Conservation (phyloP, 1,140 invertebrate genomes). For the Diploscapter pachys region DNA sequence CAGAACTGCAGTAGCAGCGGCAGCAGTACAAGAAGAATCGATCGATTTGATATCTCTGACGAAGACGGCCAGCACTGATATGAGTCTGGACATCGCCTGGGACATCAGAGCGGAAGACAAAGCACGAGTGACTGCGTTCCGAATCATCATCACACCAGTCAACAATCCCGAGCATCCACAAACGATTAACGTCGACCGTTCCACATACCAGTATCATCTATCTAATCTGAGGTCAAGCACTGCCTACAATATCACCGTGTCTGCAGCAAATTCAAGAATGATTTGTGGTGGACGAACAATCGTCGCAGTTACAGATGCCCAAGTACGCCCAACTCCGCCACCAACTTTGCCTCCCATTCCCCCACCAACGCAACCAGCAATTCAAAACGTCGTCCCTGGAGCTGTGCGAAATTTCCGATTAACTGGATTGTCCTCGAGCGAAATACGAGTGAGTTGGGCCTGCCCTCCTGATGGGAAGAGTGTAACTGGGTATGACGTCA, state of each 20-base stretch:
- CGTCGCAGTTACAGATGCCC: conserved; percentile 54
- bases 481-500: conserved; percentile 57
- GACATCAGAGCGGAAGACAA: conserved; percentile 45
- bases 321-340: conserved; percentile 39
- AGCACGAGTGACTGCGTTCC: conserved; percentile 49
- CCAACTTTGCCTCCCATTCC: conserved; percentile 51
- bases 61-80: conserved; percentile 47
- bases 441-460: conserved; percentile 53
- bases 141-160: conserved; percentile 47
- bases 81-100: conserved; percentile 48
- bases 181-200: conserved; percentile 52
- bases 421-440: conserved; percentile 57
- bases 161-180: conserved; percentile 49
- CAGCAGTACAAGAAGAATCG: conserved; percentile 18
- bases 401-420: conserved; percentile 50
- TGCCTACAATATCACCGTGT: conserved; percentile 54
- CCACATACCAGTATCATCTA: conserved; percentile 53
- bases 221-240: conserved; percentile 49
- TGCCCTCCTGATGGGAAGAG: conserved; percentile 45
- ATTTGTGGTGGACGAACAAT: conserved; percentile 42
- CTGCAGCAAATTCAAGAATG: conserved; percentile 45
- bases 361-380: conserved; percentile 50
- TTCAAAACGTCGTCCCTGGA: conserved; percentile 56
- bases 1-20: too few relatives aligned
- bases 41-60: conserved; percentile 45